Evolutionary conservation across 1,140 invertebrate genomes (phyloP).

Genomic region (Nixonia krombeini): DNA sequence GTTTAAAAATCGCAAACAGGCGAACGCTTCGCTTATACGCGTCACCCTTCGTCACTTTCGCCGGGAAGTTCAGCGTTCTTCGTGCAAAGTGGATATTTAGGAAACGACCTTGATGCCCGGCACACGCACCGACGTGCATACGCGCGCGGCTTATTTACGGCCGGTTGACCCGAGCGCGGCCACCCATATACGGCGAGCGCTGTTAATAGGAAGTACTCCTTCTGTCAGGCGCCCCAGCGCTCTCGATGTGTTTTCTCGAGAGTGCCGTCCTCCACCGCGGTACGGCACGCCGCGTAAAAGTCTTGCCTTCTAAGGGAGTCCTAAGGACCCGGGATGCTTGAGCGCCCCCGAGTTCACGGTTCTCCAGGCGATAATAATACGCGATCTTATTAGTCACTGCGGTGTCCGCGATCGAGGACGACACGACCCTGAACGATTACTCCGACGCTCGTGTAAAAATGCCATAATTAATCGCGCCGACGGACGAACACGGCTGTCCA

Average conservation of each 20-base stretch:
- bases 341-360: constrained; percentile 50
- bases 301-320: constrained; percentile 54
- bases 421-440: constrained; percentile 44
- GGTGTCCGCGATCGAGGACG: constrained; percentile 40
- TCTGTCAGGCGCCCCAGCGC: constrained; percentile 44
- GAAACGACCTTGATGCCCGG: constrained; percentile 49
- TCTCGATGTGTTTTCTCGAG: no score
- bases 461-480: constrained; percentile 39
- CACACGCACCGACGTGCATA: constrained; percentile 25
- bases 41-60: constrained; percentile 45
- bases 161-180: constrained; percentile 48
- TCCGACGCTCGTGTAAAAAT: constrained; percentile 36
- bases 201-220: constrained; percentile 56
- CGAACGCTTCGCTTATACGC: background rate
- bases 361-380: constrained; percentile 26
- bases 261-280: constrained; percentile 43
- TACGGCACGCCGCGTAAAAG: constrained; percentile 45
- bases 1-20: background rate
- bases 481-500: constrained; percentile 36
- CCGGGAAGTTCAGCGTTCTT: constrained; percentile 36
- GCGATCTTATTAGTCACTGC: constrained; percentile 43
- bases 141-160: constrained; percentile 36
- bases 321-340: constrained; percentile 47
- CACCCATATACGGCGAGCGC: constrained; percentile 49
- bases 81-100: constrained; percentile 49